Percentiles rank a stretch among this genome's conserved stretches.
These are phyloP conservation scores for Tethya wilhelma DNA, from an alignment of 37 sponge, comb jelly and placozoan species.

Conservation along the genomic window DNA sequence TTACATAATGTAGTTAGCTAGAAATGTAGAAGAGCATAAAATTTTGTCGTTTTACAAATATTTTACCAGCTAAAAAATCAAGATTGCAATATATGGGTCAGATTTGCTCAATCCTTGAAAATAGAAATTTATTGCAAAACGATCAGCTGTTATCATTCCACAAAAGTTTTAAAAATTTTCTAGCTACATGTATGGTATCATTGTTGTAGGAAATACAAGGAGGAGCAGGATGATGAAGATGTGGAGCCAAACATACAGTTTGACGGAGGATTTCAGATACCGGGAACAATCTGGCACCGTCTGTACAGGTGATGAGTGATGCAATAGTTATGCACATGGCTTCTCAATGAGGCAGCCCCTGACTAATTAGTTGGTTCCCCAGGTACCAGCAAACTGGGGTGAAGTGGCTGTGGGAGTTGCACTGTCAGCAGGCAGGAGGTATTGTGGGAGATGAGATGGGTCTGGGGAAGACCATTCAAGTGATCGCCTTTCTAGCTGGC, in stretches of 20 bases:
- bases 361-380: not conserved
- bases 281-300: conserved; percentile 78
- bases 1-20: too few relatives aligned
- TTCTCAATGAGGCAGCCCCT: not conserved
- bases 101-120: too few relatives aligned
- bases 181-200: not conserved
- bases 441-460: conserved; percentile 99
- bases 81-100: too few relatives aligned
- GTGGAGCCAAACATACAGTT: conserved; percentile 29
- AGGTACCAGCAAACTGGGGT: conserved; percentile 97
- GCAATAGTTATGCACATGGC: not conserved
- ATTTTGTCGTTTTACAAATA: too few relatives aligned
- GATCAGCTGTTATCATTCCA: too few relatives aligned
- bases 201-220: not conserved
- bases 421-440: conserved; percentile 95
- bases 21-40: too few relatives aligned
- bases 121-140: too few relatives aligned
- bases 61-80: too few relatives aligned
- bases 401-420: conserved; percentile 98
- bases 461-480: conserved; percentile 97
- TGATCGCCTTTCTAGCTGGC: conserved; percentile 93
- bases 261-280: conserved; percentile 75
- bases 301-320: conserved; percentile 80
- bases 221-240: not conserved
- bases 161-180: not conserved